phyloP scores from a whole-genome alignment of 2,113 vertebrate species.

The Pimephales promelas region DNA sequence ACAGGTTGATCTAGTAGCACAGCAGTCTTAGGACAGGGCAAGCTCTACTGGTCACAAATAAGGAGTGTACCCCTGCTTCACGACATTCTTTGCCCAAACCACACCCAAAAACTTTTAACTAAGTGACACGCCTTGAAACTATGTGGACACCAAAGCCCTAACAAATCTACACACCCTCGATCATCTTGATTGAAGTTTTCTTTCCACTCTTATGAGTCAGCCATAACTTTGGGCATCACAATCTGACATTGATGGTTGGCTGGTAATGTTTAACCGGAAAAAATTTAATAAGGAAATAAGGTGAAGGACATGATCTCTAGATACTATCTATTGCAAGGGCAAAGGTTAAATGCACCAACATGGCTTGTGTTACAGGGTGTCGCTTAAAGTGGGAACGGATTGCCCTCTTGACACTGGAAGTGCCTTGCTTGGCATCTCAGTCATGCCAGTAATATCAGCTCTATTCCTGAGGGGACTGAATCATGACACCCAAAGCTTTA shows the following conservation, averaged over 20 bases:
- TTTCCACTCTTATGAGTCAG: not conserved
- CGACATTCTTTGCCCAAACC: constrained; percentile 48
- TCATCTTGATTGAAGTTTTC: not conserved
- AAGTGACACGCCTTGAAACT: constrained; percentile 35
- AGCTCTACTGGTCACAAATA: constrained; percentile 8
- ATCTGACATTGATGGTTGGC: not conserved
- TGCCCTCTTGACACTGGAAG: constrained; percentile 3
- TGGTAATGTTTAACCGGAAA: not conserved
- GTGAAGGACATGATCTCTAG: not conserved
- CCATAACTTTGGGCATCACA: not conserved
- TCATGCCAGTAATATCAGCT: constrained; percentile 32
- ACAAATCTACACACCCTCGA: constrained; percentile 35
- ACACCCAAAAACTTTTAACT: not conserved
- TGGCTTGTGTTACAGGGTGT: not conserved
- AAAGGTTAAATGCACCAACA: constrained; percentile 10
- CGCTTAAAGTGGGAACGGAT: not conserved
- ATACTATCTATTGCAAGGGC: not conserved
- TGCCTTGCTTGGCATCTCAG: not conserved
- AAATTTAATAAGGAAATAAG: not conserved
- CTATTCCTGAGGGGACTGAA: constrained; percentile 2
- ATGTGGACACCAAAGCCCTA: constrained; percentile 6
- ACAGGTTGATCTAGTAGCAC: constrained; percentile 45
- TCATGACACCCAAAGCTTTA: constrained; percentile 29
- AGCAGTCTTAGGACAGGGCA: not conserved
- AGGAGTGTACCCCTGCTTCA: constrained; percentile 15